Conservation (phyloP, 64 coral and sea anemone genomes). For the Pocillopora damicornis region DNA sequence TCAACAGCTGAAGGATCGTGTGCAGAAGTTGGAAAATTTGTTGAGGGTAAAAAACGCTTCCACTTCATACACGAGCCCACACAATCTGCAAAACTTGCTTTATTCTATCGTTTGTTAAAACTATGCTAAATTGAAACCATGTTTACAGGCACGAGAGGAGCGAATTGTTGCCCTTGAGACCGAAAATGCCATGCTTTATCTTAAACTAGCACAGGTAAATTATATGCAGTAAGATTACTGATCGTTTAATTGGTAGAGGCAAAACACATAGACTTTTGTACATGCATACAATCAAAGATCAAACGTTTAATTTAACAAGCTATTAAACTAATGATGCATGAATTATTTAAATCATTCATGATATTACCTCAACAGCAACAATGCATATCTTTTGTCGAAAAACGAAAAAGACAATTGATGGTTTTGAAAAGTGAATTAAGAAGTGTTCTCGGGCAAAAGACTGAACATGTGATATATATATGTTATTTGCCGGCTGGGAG, state of each 20-base stretch:
- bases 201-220: constrained; percentile 94
- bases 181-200: constrained; percentile 98
- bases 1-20: constrained; percentile 74
- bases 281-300: no score
- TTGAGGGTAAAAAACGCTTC: constrained; percentile 50
- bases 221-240: neutral
- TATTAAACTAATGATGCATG: no score
- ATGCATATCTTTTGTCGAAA: no score
- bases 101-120: neutral
- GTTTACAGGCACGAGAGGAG: constrained; percentile 89
- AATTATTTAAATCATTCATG: no score
- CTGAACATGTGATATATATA: no score
- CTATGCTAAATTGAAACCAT: neutral
- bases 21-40: constrained; percentile 93
- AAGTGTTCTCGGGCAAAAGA: no score
- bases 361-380: no score
- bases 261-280: neutral
- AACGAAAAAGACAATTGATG: no score
- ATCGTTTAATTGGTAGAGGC: neutral
- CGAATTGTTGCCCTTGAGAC: constrained; percentile 95
- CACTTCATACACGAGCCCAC: neutral
- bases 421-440: no score
- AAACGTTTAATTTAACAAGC: no score
- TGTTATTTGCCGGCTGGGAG: no score
- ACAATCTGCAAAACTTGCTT: neutral